Conservation (phyloP, 1,140 invertebrate genomes). For the Caenorhabditis briggsae region DNA sequence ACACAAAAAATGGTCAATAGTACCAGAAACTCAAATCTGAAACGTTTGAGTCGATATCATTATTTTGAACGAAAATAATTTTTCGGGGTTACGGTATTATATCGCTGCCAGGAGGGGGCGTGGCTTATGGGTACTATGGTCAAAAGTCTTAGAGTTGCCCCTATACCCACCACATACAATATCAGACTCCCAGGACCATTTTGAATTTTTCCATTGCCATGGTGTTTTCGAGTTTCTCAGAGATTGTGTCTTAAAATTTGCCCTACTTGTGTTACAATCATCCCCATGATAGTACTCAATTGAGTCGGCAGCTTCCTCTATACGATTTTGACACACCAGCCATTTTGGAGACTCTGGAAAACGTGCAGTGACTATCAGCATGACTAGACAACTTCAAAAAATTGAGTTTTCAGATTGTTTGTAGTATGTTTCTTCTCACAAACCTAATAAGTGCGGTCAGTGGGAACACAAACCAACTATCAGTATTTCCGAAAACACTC, state of each 20-base stretch:
- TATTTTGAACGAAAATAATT: no score
- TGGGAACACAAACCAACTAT: slow-evolving; percentile 35
- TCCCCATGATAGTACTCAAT: slow-evolving; percentile 25
- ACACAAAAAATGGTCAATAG: no score
- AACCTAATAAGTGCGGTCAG: slow-evolving; percentile 18
- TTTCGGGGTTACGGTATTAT: no score
- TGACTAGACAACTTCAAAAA: not conserved
- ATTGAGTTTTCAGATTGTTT: not conserved
- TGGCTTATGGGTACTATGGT: no score
- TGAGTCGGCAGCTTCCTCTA: not conserved
- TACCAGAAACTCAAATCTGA: no score
- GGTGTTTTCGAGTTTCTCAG: no score
- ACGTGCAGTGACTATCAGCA: not conserved
- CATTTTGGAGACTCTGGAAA: slow-evolving; percentile 26
- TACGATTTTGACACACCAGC: slow-evolving; percentile 8
- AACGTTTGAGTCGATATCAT: no score
- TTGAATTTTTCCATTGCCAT: no score
- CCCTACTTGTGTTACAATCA: not conserved
- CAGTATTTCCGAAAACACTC: not conserved
- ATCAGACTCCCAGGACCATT: no score
- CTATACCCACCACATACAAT: no score
- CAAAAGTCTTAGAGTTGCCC: no score
- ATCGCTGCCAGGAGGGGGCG: no score
- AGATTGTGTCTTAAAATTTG: not conserved
- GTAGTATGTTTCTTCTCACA: not conserved